Conservation (phyloP, 1,140 invertebrate genomes). For the Drosophila baimaii region DNA sequence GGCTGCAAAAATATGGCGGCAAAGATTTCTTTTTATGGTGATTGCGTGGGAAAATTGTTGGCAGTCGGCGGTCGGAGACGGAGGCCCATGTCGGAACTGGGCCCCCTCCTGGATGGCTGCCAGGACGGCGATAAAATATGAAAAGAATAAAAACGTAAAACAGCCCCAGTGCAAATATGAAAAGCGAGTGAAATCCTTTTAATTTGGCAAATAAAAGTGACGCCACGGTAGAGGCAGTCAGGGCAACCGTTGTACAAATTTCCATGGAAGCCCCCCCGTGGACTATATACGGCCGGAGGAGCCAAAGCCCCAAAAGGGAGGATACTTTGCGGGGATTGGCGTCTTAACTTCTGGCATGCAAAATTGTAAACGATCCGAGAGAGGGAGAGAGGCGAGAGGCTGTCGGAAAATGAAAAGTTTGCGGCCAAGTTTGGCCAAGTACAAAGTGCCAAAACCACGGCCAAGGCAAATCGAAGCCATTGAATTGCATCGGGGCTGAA, state of each 20-base stretch:
- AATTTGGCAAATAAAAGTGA: constrained; percentile 79
- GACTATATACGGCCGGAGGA: constrained; percentile 17
- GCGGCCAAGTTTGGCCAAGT: constrained; percentile 29
- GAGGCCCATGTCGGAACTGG: constrained; percentile 5
- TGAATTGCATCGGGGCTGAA: constrained; percentile 22
- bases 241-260: constrained; percentile 33
- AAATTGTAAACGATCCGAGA: constrained; percentile 37
- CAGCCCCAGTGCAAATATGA: constrained; percentile 71
- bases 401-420: constrained; percentile 44
- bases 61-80: constrained; percentile 12
- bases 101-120: constrained; percentile 28
- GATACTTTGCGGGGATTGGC: constrained; percentile 24
- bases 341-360: constrained; percentile 58
- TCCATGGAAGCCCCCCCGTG: constrained; percentile 1
- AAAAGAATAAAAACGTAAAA: constrained; percentile 45
- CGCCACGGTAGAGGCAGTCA: constrained; percentile 19
- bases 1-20: constrained; percentile 55
- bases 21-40: constrained; percentile 74
- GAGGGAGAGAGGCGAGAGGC: neutral
- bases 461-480: constrained; percentile 40
- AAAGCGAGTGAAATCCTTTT: constrained; percentile 79
- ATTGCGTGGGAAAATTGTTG: constrained; percentile 72
- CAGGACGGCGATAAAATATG: constrained; percentile 64
- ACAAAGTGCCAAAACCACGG: constrained; percentile 41
- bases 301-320: constrained; percentile 12